These are phyloP conservation scores for Regulus satrapa DNA, from an alignment of 2,113 vertebrate genomes.

Conservation along the genomic window DNA sequence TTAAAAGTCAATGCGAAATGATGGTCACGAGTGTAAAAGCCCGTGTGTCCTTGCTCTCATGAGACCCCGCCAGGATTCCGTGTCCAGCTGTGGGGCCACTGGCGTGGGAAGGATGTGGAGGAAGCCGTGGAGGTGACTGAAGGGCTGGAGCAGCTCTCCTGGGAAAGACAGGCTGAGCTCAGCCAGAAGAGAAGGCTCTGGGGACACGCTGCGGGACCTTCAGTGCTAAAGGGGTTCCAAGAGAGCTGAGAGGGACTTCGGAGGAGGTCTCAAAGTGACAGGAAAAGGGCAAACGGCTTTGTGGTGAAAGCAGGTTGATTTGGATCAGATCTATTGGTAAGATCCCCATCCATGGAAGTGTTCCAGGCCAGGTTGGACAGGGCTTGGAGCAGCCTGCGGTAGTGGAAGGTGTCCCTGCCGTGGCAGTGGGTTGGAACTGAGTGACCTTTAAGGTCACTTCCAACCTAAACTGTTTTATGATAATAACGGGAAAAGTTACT, in stretches of 20 bases:
- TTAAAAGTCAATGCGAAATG: not conserved
- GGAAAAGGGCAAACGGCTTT: not conserved
- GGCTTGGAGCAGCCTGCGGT: accelerated
- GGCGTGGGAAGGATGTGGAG: not conserved
- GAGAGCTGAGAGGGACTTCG: not conserved
- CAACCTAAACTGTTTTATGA: not conserved
- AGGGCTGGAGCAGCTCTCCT: not conserved
- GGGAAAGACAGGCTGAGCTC: not conserved
- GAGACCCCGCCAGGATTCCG: accelerated
- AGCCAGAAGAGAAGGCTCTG: not conserved
- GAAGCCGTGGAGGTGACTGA: not conserved
- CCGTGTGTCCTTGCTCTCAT: not conserved
- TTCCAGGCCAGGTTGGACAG: not conserved
- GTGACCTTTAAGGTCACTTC: not conserved
- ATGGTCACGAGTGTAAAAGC: too few species aligned
- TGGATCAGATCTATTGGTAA: not conserved
- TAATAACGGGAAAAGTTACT: not conserved
- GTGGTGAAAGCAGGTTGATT: too few species aligned
- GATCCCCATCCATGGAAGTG: not conserved
- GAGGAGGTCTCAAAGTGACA: not conserved
- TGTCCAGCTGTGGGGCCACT: not conserved
- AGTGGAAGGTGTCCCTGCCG: not conserved
- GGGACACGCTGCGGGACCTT: not conserved
- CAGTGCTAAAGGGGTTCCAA: not conserved
- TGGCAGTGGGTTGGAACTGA: not conserved